Evolutionary conservation across 2,888 invertebrate species (phyloP), one percentile per base, ranked within the genome.

Genomic region (Trileptium ribeirensis): DNA sequence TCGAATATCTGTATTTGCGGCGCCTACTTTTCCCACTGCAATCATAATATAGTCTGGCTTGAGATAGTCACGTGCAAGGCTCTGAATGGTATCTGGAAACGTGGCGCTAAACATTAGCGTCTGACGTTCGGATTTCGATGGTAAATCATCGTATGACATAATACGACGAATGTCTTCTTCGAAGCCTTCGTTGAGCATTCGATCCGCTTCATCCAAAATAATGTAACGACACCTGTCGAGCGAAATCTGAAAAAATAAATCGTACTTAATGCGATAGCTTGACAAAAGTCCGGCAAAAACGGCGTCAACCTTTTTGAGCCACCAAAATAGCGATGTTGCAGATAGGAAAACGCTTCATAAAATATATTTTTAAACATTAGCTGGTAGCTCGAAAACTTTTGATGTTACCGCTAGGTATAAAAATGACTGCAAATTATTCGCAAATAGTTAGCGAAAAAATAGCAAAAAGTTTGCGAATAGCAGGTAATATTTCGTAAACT

Each of bases 1-100:
- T 81, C 93, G 92, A 0, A 98, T 96, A 89, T 98, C 97, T 0
- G 93, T 89, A 86, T 95, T 96, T 3, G 97, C 97, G 0, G 95
- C 94, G 0, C 98, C 98, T 0, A 98, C 93, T 15, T 94, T 93
- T 70, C 97, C 98, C 31, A 97, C 93, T 0, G 94, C 92, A 3
- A 97, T 91, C 87, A 96, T 97, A n/a, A 95, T 87, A 87, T 97
- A 96, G 81, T 91, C 86, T 81, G 92, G 90, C 36, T 89, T 88
- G 29, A 97, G 90, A 88, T 94, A 96, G 78, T 93, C 92, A 0
- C 92, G 92, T 0, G 96, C 95, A 84, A 96, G 89, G 74, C 91
- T 91, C 89, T 97, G 97, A 31, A 94, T 92, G 82, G 89, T 92
- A 67, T 91, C 90, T 0, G 93, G 92, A 86, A 94, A 94, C 0